These are phyloP conservation scores for Pyrocoelia pectoralis DNA, from an alignment of 2,888 invertebrate genomes.

Conservation along the genomic window DNA sequence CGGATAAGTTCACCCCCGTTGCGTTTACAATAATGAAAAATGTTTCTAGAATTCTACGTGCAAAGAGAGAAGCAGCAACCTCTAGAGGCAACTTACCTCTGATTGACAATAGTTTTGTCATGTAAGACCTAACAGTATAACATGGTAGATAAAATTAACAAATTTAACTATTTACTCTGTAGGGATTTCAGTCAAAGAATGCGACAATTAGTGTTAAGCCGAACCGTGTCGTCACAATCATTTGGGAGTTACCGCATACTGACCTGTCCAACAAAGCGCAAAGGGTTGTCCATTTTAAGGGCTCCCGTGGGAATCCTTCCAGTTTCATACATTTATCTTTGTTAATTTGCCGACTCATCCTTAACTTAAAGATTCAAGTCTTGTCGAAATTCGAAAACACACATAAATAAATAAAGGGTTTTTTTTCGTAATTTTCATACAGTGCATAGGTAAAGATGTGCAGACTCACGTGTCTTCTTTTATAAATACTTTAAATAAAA, in stretches of 20 bases:
- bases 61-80: neutral
- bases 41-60: neutral
- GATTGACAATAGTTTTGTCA: neutral
- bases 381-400: neutral
- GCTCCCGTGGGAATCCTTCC: conserved; percentile 34
- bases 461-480: too few species aligned
- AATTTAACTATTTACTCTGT: conserved; percentile 20
- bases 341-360: conserved; percentile 26
- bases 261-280: conserved; percentile 44
- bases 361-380: neutral
- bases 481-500: too few species aligned
- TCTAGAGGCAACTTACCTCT: neutral
- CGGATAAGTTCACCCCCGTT: too few species aligned
- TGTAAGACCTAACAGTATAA: neutral
- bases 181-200: conserved; percentile 29
- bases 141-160: conserved; percentile 5
- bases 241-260: conserved; percentile 52
- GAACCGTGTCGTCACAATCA: conserved; percentile 53
- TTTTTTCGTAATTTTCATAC: too few species aligned
- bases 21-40: too few species aligned
- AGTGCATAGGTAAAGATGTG: too few species aligned
- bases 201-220: conserved; percentile 52
- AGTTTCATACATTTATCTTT: conserved; percentile 23
- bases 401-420: too few species aligned
- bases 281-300: conserved; percentile 47